Conservation (phyloP, 2,797 vertebrate genomes). For the Pteropus rufus region DNA sequence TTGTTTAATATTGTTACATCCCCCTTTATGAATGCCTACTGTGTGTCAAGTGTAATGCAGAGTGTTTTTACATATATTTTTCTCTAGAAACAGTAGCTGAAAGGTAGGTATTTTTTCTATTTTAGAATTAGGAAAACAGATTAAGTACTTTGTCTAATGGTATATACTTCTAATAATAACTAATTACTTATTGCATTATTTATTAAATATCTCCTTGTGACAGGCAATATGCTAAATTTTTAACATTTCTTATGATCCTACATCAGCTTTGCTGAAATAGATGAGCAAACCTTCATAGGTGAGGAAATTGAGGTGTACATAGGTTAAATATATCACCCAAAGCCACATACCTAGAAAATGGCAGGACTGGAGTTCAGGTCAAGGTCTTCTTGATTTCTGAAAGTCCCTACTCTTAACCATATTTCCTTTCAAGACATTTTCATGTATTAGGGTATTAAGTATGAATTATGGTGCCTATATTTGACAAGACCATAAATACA, state of each 20-base stretch:
- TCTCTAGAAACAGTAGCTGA: background rate
- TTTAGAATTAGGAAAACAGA: background rate
- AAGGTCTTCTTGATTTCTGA: background rate
- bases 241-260: background rate
- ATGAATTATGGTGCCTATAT: background rate
- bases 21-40: background rate
- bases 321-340: constrained; percentile 1
- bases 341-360: background rate
- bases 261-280: background rate
- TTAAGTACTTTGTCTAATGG: background rate
- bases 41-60: background rate
- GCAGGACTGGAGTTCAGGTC: constrained; percentile 13
- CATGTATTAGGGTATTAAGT: constrained; percentile 5
- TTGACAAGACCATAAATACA: background rate
- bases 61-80: constrained; percentile 9
- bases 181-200: background rate
- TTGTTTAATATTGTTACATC: background rate
- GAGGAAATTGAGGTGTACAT: background rate
- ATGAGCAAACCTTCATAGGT: background rate
- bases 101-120: background rate
- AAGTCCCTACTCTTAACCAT: background rate
- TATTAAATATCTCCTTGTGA: background rate
- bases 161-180: background rate
- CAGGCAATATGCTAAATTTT: background rate
- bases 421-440: constrained; percentile 9